Percentiles rank a stretch among this genome's conserved stretches.
Evolutionary conservation across 2,888 invertebrate species (phyloP).

Genomic region (Embidobia sp.): DNA sequence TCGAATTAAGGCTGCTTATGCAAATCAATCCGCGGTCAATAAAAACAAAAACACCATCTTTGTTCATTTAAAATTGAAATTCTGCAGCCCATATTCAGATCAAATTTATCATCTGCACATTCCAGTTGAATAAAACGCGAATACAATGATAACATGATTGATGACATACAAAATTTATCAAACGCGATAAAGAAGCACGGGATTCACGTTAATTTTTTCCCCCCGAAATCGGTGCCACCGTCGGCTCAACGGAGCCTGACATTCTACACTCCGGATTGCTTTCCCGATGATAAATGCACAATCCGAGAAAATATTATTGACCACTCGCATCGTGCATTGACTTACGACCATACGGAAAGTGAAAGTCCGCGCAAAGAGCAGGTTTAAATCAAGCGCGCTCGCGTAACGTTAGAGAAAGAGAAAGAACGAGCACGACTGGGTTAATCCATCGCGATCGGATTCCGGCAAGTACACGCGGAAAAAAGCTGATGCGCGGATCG

Average conservation of each 20-base stretch:
- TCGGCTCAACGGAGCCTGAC: too few species aligned
- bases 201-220: too few species aligned
- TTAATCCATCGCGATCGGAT: slow-evolving; percentile 40
- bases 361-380: slow-evolving; percentile 71
- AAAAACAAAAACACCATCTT: too few species aligned
- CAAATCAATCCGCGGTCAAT: too few species aligned
- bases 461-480: slow-evolving; percentile 25
- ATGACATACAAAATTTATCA: slow-evolving; percentile 1
- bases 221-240: too few species aligned
- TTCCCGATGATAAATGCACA: slow-evolving; percentile 34
- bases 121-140: too few species aligned
- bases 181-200: too few species aligned
- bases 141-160: too few species aligned
- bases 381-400: slow-evolving; percentile 59
- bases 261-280: slow-evolving; percentile 1
- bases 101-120: too few species aligned
- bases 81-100: too few species aligned
- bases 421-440: slow-evolving; percentile 36
- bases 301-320: slow-evolving; percentile 56
- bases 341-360: slow-evolving; percentile 71
- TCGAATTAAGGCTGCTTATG: too few species aligned
- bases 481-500: slow-evolving; percentile 9
- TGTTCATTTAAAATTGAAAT: too few species aligned
- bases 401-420: slow-evolving; percentile 44
- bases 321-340: slow-evolving; percentile 57